Percentiles rank a stretch among this genome's conserved stretches.
Conservation (phyloP, 2,888 invertebrate genomes). For the Piscicola geometra region DNA sequence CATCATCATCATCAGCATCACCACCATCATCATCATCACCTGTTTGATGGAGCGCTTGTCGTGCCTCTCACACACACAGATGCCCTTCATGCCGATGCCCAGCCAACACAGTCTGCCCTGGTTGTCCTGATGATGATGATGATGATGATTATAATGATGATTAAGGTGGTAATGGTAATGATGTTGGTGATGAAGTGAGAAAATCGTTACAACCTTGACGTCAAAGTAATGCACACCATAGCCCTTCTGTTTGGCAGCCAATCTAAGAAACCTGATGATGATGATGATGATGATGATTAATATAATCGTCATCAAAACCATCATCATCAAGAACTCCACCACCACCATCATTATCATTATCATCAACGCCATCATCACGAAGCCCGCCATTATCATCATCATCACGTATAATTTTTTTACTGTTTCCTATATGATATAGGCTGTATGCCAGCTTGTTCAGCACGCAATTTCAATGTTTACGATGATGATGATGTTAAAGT, state of each 20-base stretch:
- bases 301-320: too few species aligned
- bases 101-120: background rate
- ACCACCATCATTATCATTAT: too few species aligned
- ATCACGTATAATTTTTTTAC: too few species aligned
- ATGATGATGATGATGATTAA: background rate
- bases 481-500: too few species aligned
- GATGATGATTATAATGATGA: too few species aligned
- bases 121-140: background rate
- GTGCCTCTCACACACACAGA: slow-evolving; percentile 2
- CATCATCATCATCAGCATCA: background rate
- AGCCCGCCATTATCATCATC: too few species aligned
- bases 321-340: background rate
- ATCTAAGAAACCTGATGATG: background rate
- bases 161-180: too few species aligned
- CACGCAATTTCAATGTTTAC: too few species aligned
- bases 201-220: background rate
- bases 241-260: slow-evolving; percentile 9
- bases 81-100: slow-evolving; percentile 15
- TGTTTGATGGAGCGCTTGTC: slow-evolving; percentile 3
- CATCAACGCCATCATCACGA: too few species aligned
- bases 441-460: too few species aligned
- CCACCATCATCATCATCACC: background rate
- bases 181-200: too few species aligned
- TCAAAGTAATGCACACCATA: slow-evolving; percentile 8
- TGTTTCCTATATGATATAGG: too few species aligned